Evolutionary conservation across 2,797 vertebrate species (phyloP).

Genomic region (Psittacula derbiana): DNA sequence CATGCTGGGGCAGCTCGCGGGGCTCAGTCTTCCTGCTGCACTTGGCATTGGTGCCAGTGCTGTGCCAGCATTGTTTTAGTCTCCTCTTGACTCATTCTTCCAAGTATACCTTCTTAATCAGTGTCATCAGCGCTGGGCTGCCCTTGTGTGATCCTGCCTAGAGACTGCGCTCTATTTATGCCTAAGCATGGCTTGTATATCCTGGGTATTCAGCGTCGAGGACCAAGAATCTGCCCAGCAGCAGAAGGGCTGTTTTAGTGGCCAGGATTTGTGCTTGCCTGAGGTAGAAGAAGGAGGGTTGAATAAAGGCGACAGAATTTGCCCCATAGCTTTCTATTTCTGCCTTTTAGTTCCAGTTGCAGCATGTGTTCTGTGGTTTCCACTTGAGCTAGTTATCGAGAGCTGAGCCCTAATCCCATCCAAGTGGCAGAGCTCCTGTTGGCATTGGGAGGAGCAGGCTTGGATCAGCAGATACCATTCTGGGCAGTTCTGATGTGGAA

Average conservation of each 20-base stretch:
- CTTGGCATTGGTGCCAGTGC: not conserved
- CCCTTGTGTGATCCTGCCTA: not conserved
- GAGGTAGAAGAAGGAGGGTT: not conserved
- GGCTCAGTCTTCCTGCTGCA: not conserved
- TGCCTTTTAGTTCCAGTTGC: not conserved
- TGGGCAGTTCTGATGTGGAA: not conserved
- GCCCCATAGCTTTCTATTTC: not conserved
- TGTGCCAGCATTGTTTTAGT: not conserved
- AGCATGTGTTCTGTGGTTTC: not conserved
- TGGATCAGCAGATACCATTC: not conserved
- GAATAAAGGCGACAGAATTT: not conserved
- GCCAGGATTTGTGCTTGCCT: not conserved
- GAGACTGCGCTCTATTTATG: not conserved
- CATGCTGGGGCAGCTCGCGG: not conserved
- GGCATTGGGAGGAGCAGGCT: not conserved
- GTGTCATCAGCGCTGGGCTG: not conserved
- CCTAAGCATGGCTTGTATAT: not conserved
- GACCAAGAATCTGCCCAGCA: not conserved
- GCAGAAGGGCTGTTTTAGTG: not conserved
- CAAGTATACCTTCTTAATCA: not conserved
- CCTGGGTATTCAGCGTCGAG: not conserved
- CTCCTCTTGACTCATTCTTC: not conserved
- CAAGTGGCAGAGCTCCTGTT: not conserved
- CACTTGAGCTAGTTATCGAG: not conserved
- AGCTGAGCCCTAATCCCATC: not conserved